Conservation (phyloP, 2,888 invertebrate genomes). For the Lobophora halterata region DNA sequence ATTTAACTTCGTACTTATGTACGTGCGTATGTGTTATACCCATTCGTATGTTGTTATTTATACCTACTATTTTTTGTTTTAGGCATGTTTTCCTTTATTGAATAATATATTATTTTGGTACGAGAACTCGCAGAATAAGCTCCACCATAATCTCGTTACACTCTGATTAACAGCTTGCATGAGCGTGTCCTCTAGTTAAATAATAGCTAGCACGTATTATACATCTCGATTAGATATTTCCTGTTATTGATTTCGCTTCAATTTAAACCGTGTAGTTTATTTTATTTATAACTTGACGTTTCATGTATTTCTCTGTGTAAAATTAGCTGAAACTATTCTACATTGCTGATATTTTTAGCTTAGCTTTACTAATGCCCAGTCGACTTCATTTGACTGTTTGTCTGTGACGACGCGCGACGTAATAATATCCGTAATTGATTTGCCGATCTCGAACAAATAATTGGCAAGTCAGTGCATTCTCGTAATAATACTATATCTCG, state of each 20-base stretch:
- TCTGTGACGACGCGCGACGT: constrained; percentile 7
- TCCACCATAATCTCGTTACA: constrained; percentile 15
- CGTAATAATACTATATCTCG: constrained; percentile 1
- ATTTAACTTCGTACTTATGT: too few relatives aligned
- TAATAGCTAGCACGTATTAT: constrained; percentile 15
- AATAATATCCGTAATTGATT: constrained; percentile 13
- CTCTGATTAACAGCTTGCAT: constrained; percentile 23
- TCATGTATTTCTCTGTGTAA: constrained; percentile 3
- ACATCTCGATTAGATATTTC: constrained; percentile 28
- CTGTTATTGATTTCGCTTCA: constrained; percentile 28
- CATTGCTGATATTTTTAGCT: constrained; percentile 23
- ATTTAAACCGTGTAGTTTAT: constrained; percentile 4
- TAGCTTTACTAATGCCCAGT: constrained; percentile 5
- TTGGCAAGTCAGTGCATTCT: background rate
- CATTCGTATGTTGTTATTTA: too few relatives aligned
- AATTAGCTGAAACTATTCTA: constrained; percentile 8
- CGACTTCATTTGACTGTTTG: constrained; percentile 19
- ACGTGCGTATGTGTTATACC: too few relatives aligned
- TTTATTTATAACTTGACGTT: background rate
- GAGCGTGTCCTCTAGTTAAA: constrained; percentile 27
- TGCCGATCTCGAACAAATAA: constrained; percentile 6
- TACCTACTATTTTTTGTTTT: background rate
- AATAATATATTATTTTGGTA: constrained; percentile 3
- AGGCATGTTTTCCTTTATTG: background rate
- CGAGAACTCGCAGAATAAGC: background rate